phyloP scores from a whole-genome alignment of 2,797 vertebrate species.

The Diplodus puntazzo region DNA sequence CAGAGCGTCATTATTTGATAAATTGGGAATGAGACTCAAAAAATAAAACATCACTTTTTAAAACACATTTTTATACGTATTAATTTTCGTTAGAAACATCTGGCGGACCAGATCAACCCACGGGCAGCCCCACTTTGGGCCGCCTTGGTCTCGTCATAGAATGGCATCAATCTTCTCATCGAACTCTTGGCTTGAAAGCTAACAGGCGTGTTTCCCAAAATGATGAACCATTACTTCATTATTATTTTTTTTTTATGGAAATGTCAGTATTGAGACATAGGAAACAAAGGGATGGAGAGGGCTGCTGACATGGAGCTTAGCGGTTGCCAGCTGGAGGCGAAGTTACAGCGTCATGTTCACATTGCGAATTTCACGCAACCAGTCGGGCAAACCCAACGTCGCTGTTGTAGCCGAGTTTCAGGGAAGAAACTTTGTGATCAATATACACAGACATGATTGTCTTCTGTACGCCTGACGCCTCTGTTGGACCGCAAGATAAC shows the following conservation, averaged over 20 bases:
- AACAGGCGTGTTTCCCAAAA: background rate
- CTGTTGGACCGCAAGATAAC: background rate
- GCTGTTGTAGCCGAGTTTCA: constrained; percentile 5
- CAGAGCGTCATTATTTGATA: no score
- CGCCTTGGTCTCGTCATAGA: no score
- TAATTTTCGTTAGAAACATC: no score
- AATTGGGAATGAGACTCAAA: no score
- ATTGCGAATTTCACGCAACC: background rate
- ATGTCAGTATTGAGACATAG: background rate
- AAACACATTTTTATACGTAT: no score
- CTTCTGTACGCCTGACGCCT: background rate
- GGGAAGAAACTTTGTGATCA: constrained; percentile 3
- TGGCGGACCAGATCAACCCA: no score
- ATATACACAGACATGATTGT: constrained; percentile 3
- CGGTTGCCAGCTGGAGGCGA: background rate
- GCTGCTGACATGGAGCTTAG: background rate
- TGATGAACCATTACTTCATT: no score
- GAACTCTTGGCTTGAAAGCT: background rate
- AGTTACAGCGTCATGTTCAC: background rate
- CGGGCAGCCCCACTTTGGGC: no score
- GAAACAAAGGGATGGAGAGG: background rate
- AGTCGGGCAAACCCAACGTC: background rate
- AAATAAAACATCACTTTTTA: no score
- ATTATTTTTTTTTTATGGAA: background rate
- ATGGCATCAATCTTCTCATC: background rate